phyloP scores from a whole-genome alignment of 2,113 vertebrate species.

The Cyanistes caeruleus region DNA sequence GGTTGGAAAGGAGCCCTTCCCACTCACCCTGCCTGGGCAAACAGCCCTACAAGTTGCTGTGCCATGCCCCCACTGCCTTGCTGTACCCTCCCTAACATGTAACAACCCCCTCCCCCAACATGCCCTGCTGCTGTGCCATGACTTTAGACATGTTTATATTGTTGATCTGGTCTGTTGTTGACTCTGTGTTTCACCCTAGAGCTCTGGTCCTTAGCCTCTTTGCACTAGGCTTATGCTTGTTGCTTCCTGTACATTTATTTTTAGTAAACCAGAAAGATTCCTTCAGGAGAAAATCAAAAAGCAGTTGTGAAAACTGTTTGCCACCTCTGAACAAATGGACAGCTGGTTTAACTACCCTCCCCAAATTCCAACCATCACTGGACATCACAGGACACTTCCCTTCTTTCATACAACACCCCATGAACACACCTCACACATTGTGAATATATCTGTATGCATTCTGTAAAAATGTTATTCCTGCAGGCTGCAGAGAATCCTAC shows the following conservation, averaged over 20 bases:
- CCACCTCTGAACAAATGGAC: not conserved
- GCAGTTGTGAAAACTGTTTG: not conserved
- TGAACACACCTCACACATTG: not conserved
- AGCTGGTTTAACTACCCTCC: not conserved
- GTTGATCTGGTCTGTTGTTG: not conserved
- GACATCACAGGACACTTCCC: not conserved
- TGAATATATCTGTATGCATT: not conserved
- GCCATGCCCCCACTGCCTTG: accelerated
- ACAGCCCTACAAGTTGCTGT: not conserved
- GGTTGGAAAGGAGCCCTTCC: not conserved
- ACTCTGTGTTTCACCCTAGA: not conserved
- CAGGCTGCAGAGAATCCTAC: not conserved
- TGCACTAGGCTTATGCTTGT: not conserved
- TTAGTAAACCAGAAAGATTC: not conserved
- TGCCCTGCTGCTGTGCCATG: not conserved
- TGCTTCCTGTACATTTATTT: not conserved
- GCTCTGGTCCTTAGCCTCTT: not conserved
- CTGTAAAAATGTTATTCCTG: not conserved
- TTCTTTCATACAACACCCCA: not conserved
- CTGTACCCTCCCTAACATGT: too few relatives aligned
- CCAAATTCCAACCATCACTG: not conserved
- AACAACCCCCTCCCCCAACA: accelerated
- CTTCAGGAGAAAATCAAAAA: not conserved
- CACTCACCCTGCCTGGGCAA: accelerated
- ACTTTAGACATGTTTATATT: not conserved